Conservation (phyloP, 2,797 vertebrate genomes). For the Nannoperca australis region DNA sequence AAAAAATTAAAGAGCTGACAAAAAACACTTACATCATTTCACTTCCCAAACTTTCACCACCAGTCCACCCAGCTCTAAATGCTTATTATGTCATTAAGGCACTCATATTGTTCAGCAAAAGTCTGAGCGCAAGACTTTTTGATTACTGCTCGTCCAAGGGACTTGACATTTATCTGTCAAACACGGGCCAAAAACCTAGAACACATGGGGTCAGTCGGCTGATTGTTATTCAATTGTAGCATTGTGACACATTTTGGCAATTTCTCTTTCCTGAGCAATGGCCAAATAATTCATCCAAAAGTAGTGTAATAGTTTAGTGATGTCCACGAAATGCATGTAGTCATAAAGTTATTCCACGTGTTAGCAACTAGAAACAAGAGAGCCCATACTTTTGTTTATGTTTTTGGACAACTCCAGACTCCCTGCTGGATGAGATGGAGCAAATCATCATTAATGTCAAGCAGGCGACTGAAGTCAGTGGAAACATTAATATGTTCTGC, state of each 20-base stretch:
- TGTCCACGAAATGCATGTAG: conserved; percentile 77
- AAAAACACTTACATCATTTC: conserved; percentile 76
- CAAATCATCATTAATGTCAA: conserved; percentile 81
- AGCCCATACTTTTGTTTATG: conserved; percentile 74
- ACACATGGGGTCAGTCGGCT: conserved; percentile 65
- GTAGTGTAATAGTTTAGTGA: conserved; percentile 63
- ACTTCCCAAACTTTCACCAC: conserved; percentile 69
- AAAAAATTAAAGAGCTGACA: conserved; percentile 69
- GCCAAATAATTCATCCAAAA: conserved; percentile 74
- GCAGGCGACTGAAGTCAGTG: conserved; percentile 70
- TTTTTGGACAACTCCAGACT: conserved; percentile 73
- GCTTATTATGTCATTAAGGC: conserved; percentile 77
- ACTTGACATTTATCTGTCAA: conserved; percentile 78
- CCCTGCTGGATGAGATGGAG: conserved; percentile 68
- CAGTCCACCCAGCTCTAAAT: conserved; percentile 76
- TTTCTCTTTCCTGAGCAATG: conserved; percentile 69
- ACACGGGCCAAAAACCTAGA: conserved; percentile 66
- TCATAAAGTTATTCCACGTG: conserved; percentile 82
- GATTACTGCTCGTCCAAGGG: conserved; percentile 74
- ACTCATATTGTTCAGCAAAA: conserved; percentile 65
- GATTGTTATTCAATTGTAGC: conserved; percentile 73
- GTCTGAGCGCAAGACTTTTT: conserved; percentile 64
- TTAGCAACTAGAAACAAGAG: conserved; percentile 77
- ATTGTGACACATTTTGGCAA: conserved; percentile 80
- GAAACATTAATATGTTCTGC: conserved; percentile 71